Evolutionary conservation across 1,140 invertebrate genomes (phyloP).

Genomic region (Metopolophium dirhodum): DNA sequence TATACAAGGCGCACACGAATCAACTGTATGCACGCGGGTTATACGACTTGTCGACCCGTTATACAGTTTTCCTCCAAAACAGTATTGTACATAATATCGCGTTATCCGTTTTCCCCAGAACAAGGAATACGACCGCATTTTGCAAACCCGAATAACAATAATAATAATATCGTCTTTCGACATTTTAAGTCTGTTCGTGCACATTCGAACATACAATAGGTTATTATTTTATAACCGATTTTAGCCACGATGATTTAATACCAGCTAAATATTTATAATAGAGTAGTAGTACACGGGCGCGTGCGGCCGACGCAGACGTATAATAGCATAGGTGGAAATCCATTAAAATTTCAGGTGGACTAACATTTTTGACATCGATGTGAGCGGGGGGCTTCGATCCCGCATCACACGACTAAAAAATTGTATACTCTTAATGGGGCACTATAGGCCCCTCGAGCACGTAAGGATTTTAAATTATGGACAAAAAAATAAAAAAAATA

Average conservation of each 20-base stretch:
- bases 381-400: too few relatives aligned
- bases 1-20: too few relatives aligned
- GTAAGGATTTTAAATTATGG: too few relatives aligned
- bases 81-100: not conserved
- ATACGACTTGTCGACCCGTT: not conserved
- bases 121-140: not conserved
- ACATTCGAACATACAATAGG: not conserved
- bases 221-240: not conserved
- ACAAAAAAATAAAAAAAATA: too few relatives aligned
- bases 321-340: not conserved
- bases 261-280: not conserved
- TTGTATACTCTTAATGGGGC: too few relatives aligned
- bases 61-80: not conserved
- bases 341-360: too few relatives aligned
- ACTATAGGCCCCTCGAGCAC: too few relatives aligned
- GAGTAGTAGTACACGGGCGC: too few relatives aligned
- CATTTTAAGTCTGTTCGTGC: too few relatives aligned
- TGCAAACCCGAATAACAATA: not conserved
- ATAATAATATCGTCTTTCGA: not conserved
- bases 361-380: too few relatives aligned
- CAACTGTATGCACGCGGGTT: too few relatives aligned
- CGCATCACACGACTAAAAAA: too few relatives aligned
- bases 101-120: not conserved
- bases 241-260: not conserved
- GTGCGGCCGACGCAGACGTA: not conserved